Evolutionary conservation across 2,888 invertebrate species (phyloP).

Genomic region (Matsumyia berberina): DNA sequence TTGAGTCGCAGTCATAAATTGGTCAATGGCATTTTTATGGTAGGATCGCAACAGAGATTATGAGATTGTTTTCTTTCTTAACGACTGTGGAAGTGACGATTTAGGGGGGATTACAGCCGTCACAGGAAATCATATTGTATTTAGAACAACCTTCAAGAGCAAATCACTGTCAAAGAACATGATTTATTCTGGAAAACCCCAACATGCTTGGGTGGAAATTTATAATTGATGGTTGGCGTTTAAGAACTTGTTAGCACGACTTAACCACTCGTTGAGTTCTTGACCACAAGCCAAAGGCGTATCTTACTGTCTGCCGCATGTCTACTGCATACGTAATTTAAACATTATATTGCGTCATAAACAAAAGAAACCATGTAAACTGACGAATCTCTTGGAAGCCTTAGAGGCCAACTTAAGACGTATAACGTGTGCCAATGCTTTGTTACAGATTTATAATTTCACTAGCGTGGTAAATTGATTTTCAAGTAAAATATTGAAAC

Average conservation of each 20-base stretch:
- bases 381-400: neutral
- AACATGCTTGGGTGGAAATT: no score
- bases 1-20: constrained; percentile 8
- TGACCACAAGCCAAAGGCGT: neutral
- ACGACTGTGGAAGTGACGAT: neutral
- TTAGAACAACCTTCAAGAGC: neutral
- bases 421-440: constrained; percentile 8
- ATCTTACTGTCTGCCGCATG: neutral
- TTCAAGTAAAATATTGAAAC: neutral
- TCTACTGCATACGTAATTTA: neutral
- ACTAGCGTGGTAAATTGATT: neutral
- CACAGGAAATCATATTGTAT: no score
- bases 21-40: constrained; percentile 10
- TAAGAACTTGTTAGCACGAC: neutral
- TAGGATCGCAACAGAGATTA: neutral
- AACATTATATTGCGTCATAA: neutral
- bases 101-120: neutral
- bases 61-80: neutral
- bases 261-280: neutral
- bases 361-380: neutral
- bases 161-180: neutral
- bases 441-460: constrained; percentile 1
- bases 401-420: neutral
- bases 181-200: neutral
- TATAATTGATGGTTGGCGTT: neutral